Conservation (phyloP, 2,113 vertebrate genomes). For the Pungitius pungitius region DNA sequence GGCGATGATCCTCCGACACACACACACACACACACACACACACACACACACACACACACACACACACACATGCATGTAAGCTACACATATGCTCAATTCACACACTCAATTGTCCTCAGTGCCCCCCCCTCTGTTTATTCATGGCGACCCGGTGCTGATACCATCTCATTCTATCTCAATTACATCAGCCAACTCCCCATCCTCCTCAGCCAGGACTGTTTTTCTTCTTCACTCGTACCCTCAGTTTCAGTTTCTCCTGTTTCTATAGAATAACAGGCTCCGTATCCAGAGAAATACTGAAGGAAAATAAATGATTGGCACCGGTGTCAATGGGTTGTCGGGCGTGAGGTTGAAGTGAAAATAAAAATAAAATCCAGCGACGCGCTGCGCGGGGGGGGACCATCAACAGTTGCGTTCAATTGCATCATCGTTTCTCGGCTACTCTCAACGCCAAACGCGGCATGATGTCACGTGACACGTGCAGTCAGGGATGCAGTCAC, state of each 20-base stretch:
- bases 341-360: conserved; percentile 25
- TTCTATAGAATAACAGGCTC: conserved; percentile 35
- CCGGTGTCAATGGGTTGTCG: conserved; percentile 13
- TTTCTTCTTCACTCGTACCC: conserved; percentile 49
- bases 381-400: conserved; percentile 40
- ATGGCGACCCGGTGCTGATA: conserved; percentile 74
- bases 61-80: conserved; percentile 40
- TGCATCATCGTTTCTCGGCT: conserved; percentile 59
- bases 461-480: conserved; percentile 53
- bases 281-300: conserved; percentile 15
- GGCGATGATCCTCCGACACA: conserved; percentile 52
- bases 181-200: conserved; percentile 75
- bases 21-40: conserved; percentile 44
- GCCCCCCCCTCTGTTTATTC: conserved; percentile 79
- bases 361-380: conserved; percentile 25
- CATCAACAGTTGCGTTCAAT: conserved; percentile 51
- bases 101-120: conserved; percentile 65
- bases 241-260: conserved; percentile 23
- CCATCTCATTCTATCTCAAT: conserved; percentile 81
- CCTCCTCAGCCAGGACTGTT: conserved; percentile 62
- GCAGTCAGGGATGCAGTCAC: too few species aligned
- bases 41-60: conserved; percentile 50
- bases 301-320: conserved; percentile 23
- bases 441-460: conserved; percentile 20
- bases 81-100: conserved; percentile 63